Evolutionary conservation across 2,113 vertebrate species (phyloP), one percentile per base, ranked within the genome.

Genomic region (Alligator mississippiensis): DNA sequence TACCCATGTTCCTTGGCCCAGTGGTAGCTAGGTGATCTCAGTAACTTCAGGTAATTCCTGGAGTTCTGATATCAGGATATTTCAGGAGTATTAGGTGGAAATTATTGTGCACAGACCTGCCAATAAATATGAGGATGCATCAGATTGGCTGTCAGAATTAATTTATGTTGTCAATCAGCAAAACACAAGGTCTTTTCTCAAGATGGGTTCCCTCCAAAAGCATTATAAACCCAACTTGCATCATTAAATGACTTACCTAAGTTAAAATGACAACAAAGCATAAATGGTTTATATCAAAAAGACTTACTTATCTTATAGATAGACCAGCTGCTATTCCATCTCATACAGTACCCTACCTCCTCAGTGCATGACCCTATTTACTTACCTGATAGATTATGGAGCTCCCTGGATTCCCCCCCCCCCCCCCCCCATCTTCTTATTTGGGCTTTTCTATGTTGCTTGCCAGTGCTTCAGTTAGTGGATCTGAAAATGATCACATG

Each of bases 251-350:
- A 90, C 76, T 87, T 93, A 94, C 38, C 80, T 87, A 94, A 34
- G 80, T 78, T 78, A 78, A 79, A 79, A 61, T 60, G 14, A 75
- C 3, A 58, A 57, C 57, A 12, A 61, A 19, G 47, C 17, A 68
- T 62, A 38, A 74, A 90, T 38, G 55, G 9, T 81, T 93, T 95
- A 81, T 93, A 93, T 92, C 63, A 90, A 78, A 27, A 4, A 78
- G n/a, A 72, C 66, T 86, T 93, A 90, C 22, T 90, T 25, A 5
- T 64, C 16, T 27, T 86, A 75, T 55, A 75, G n/a, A 80, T 84
- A 82, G 92, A 75, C 30, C 89, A 96, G 70, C 70, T 95, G 85
- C 62, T 86, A 91, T 76, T 91, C 83, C 91, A 91, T 93, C 89
- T 93, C 90, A 55, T 78, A 25, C 34, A n/a, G 84, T 92, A 81